These are phyloP conservation scores for Pterostichus madidus DNA, from an alignment of 2,888 invertebrate species.

Conservation along the genomic window DNA sequence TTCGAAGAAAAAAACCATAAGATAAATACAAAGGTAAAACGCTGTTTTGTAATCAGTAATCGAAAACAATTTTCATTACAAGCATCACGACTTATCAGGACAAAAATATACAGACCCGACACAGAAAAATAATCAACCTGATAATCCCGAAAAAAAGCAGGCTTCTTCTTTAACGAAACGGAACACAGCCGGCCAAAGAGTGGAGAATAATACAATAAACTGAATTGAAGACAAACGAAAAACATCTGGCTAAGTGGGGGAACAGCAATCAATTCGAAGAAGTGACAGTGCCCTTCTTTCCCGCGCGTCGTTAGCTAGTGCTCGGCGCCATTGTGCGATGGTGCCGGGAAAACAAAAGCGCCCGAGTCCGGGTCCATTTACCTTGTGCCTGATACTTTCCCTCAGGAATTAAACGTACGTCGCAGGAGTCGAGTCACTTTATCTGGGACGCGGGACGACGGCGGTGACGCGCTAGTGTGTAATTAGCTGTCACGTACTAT, in stretches of 20 bases:
- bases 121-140: slow-evolving; percentile 2
- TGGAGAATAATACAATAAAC: slow-evolving; percentile 59
- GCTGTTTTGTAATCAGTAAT: slow-evolving; percentile 15
- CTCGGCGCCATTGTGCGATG: slow-evolving; percentile 46
- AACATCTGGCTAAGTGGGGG: slow-evolving; percentile 63
- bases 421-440: neutral
- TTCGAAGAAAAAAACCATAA: neutral
- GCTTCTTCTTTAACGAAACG: slow-evolving; percentile 19
- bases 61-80: slow-evolving; percentile 10
- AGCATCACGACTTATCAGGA: neutral
- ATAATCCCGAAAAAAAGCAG: slow-evolving; percentile 1
- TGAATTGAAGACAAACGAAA: slow-evolving; percentile 62
- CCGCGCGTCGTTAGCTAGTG: slow-evolving; percentile 7
- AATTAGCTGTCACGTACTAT: slow-evolving; percentile 58
- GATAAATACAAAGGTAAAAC: neutral
- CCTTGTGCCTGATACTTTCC: slow-evolving; percentile 45
- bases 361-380: slow-evolving; percentile 30
- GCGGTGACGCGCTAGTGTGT: slow-evolving; percentile 44
- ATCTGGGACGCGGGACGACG: neutral
- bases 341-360: slow-evolving; percentile 54
- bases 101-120: too few relatives aligned
- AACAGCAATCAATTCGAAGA: slow-evolving; percentile 59
- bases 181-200: slow-evolving; percentile 37
- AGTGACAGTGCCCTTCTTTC: slow-evolving; percentile 47
- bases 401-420: slow-evolving; percentile 18